Conservation (phyloP, 2,888 invertebrate genomes). For the Operophtera brumata region DNA sequence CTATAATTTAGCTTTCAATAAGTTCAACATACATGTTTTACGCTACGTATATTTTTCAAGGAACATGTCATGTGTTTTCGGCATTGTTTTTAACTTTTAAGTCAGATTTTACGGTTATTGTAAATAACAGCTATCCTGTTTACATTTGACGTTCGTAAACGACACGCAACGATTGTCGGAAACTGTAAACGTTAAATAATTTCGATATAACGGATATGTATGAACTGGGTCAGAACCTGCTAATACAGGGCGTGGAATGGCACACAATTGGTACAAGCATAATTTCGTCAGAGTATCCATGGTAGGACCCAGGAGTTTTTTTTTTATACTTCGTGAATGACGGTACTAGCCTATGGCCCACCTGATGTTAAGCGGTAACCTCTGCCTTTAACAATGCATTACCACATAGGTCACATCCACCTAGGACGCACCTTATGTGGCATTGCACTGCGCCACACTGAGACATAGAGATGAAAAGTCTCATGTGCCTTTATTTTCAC, state of each 20-base stretch:
- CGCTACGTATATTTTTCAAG: not conserved
- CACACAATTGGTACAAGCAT: not conserved
- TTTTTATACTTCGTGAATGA: no score
- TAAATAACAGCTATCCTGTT: slow-evolving; percentile 25
- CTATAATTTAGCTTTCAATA: slow-evolving; percentile 32
- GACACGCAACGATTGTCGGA: slow-evolving; percentile 41
- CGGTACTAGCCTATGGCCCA: no score
- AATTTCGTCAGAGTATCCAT: no score
- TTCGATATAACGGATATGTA: slow-evolving; percentile 34
- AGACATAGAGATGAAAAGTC: no score
- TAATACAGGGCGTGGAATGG: not conserved
- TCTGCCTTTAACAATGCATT: no score
- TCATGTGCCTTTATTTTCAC: no score
- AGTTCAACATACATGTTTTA: slow-evolving; percentile 19
- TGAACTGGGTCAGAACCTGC: slow-evolving; percentile 26
- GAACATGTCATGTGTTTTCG: not conserved
- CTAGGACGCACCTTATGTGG: no score
- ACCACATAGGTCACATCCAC: no score
- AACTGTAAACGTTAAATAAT: slow-evolving; percentile 47
- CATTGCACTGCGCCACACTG: no score
- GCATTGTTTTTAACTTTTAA: slow-evolving; percentile 22
- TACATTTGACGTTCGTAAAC: slow-evolving; percentile 35
- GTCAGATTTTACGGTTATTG: slow-evolving; percentile 14
- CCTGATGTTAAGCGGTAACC: no score
- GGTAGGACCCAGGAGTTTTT: no score